These are phyloP conservation scores for Herpailurus yagouaroundi DNA, from an alignment of 2,113 vertebrate species.

Conservation along the genomic window DNA sequence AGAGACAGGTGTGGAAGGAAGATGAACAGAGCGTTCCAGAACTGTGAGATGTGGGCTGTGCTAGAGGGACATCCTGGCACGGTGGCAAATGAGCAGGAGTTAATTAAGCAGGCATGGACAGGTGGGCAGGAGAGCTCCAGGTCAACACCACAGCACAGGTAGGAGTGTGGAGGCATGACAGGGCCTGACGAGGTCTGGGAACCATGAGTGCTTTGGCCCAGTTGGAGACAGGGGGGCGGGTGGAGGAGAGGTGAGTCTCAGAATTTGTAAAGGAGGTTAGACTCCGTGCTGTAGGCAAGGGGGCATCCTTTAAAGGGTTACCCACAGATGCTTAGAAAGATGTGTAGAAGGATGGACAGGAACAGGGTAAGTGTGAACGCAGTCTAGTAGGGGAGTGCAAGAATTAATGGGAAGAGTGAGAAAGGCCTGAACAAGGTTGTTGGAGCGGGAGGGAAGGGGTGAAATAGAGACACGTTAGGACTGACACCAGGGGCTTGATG, in stretches of 20 bases:
- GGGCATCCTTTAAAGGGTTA: not conserved
- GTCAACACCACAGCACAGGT: too few relatives aligned
- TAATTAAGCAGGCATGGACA: not conserved
- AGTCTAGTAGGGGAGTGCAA: not conserved
- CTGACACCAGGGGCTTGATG: not conserved
- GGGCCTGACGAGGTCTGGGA: not conserved
- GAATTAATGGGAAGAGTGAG: not conserved
- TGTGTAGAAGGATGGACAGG: not conserved
- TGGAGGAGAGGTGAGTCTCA: not conserved
- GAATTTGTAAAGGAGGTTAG: not conserved
- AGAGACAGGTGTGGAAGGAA: not conserved
- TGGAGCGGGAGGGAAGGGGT: not conserved
- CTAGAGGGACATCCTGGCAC: accelerated
- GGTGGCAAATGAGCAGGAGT: not conserved
- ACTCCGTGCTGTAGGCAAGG: not conserved
- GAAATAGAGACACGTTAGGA: not conserved
- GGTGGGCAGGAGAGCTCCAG: not conserved
- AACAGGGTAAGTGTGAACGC: not conserved
- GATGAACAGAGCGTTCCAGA: not conserved
- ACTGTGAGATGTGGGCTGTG: accelerated
- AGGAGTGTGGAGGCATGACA: not conserved
- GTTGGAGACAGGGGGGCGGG: not conserved
- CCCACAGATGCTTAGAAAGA: not conserved
- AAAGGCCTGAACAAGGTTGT: not conserved
- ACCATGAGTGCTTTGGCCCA: not conserved